Percentiles rank a stretch among this genome's conserved stretches.
phyloP scores from a whole-genome alignment of 2,113 vertebrate genomes.

The Prionailurus viverrinus region DNA sequence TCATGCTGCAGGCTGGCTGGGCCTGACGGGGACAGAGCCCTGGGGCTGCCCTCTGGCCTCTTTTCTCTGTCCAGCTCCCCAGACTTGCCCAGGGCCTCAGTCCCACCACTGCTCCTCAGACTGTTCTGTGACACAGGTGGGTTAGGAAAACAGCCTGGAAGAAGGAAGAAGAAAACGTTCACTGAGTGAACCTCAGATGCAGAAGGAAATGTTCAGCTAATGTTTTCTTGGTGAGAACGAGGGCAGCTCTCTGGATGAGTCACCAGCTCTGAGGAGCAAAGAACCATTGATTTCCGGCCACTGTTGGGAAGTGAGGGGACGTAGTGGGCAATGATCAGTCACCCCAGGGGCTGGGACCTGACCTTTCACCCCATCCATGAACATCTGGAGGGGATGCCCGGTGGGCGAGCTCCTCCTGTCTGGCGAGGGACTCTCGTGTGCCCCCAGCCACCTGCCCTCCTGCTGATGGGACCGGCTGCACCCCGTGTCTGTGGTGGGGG shows the following conservation, averaged over 20 bases:
- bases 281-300: rapidly evolving
- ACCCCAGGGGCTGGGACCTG: background rate
- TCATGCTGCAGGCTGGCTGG: background rate
- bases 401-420: background rate
- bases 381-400: background rate
- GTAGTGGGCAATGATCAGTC: background rate
- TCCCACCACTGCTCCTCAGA: background rate
- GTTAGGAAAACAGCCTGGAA: background rate
- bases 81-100: rapidly evolving
- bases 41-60: background rate
- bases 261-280: background rate
- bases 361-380: background rate
- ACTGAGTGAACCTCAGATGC: background rate
- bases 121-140: background rate
- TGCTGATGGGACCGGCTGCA: background rate
- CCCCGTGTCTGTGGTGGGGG: rapidly evolving
- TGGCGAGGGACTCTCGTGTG: background rate
- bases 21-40: background rate
- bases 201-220: background rate
- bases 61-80: background rate
- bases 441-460: background rate
- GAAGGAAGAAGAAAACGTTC: background rate
- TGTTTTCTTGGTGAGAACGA: background rate
- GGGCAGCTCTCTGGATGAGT: background rate
- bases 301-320: no score